Base-by-base conservation (phyloP, 1,140 invertebrate species). In the Hycleus phaleratus region DNA sequence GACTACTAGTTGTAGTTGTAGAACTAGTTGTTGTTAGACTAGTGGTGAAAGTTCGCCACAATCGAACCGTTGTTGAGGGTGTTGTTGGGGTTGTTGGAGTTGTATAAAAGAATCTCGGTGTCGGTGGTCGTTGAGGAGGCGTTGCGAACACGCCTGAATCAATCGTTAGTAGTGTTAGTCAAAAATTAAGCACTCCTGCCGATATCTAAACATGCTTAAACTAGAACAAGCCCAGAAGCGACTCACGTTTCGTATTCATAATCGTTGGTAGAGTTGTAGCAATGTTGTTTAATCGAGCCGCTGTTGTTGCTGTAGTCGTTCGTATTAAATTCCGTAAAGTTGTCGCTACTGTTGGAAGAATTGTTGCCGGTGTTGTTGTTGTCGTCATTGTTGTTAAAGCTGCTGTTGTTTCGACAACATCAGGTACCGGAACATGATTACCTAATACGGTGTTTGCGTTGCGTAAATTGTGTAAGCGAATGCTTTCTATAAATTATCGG, bases 371-470 rank as follows among this genome's bases (percentile, higher is more conserved):
- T 4, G 60, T 38, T 18, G 58, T 45, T 32, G 60, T 18, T 18
- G 54, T 24, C 44, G 18, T 58, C 0, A 32, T 4, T 32, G 26
- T 32, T 32, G 32, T 32, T 18, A 18, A 18, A 18, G 66, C 46
- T 46, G 60, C 53, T 5, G 64, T 66, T 8, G 69, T 68, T 7
- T 66, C 67, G n/a, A 69, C 51, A n/a, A 62, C 57, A 43, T 76
- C 75, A 3, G 75, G 77, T 3, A 77, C 75, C n/a, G 79, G 75
- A 6, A 80, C 72, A 25, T 82, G 81, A 2, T 75, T 80, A n/a
- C 82, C 80, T n/a, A 83, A 64, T 10, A 84, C 79, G 2, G 78
- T 76, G 7, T 81, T 82, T 11, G 81, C 80, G 62, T 84, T 81
- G 39, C 79, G 77, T 38, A 83, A 66, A 6, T 80, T 78, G 63